Conservation (phyloP, 2,797 vertebrate species). For the Scolopax bukidnonensis region DNA sequence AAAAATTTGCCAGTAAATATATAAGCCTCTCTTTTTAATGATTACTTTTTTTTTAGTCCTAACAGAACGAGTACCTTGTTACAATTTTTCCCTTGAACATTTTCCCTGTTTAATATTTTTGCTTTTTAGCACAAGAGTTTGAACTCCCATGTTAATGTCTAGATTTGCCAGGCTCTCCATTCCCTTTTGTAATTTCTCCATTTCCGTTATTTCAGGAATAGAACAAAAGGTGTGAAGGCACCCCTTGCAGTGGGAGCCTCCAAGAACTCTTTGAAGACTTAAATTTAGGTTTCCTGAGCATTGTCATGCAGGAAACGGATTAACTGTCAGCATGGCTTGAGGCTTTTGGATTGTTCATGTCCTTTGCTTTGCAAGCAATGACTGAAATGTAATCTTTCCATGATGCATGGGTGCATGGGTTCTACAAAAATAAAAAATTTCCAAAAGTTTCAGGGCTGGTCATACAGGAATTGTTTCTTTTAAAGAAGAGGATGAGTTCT, state of each 20-base stretch:
- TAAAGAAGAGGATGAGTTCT: neutral
- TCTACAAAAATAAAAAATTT: neutral
- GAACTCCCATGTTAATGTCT: neutral
- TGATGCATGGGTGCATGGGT: neutral
- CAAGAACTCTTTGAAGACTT: neutral
- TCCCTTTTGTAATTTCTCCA: neutral
- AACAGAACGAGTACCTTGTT: neutral
- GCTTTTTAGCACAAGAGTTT: neutral
- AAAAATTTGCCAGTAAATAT: neutral
- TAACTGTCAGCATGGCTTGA: neutral
- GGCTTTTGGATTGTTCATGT: neutral
- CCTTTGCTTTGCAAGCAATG: neutral
- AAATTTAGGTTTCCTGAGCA: neutral
- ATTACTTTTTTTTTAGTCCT: neutral
- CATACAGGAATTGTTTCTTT: neutral
- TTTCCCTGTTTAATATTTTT: neutral
- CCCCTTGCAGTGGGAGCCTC: neutral
- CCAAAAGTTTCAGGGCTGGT: neutral
- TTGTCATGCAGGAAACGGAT: neutral
- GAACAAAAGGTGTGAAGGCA: neutral
- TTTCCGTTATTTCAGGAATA: neutral
- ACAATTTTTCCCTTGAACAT: neutral
- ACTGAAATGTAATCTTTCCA: neutral
- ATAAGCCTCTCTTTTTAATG: neutral
- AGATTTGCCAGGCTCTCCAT: neutral